Conservation (phyloP, 1,140 invertebrate species). For the Trachymyrmex cornetzi region DNA sequence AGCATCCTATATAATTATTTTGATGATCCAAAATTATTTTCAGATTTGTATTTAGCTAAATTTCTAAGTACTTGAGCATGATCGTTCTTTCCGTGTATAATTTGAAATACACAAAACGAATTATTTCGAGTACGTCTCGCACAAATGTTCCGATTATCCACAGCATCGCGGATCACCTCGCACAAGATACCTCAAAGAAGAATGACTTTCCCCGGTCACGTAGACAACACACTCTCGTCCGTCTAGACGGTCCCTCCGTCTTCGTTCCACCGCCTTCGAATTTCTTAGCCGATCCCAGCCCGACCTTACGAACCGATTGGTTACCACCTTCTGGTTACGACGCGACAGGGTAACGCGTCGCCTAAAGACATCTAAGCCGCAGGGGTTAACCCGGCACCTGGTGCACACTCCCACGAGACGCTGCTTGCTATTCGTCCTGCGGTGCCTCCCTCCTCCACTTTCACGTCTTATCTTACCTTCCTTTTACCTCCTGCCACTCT, state of each 20-base stretch:
- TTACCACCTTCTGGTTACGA: constrained; percentile 78
- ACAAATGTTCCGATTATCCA: constrained; percentile 17
- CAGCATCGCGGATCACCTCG: constrained; percentile 72
- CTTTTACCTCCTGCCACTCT: constrained; percentile 67
- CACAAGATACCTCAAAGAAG: constrained; percentile 67
- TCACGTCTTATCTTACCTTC: constrained; percentile 66
- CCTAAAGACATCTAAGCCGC: constrained; percentile 83
- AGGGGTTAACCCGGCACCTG: constrained; percentile 85
- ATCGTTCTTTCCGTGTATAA: not conserved
- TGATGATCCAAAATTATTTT: too few species aligned
- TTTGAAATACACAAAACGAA: not conserved
- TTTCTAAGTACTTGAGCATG: too few species aligned
- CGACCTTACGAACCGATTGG: constrained; percentile 78
- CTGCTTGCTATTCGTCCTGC: constrained; percentile 84
- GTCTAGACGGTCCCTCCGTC: constrained; percentile 74
- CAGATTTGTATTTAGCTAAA: too few species aligned
- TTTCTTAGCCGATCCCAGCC: constrained; percentile 68
- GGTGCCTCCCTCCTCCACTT: constrained; percentile 69
- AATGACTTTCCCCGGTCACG: constrained; percentile 80
- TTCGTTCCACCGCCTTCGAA: constrained; percentile 59
- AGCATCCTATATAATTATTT: too few species aligned
- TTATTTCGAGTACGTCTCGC: not conserved
- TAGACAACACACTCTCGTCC: constrained; percentile 70
- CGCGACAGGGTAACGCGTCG: constrained; percentile 77
- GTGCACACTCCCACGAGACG: constrained; percentile 84